Base-by-base conservation (phyloP, 2,888 invertebrate species). In the Folsomia manolachei region DNA sequence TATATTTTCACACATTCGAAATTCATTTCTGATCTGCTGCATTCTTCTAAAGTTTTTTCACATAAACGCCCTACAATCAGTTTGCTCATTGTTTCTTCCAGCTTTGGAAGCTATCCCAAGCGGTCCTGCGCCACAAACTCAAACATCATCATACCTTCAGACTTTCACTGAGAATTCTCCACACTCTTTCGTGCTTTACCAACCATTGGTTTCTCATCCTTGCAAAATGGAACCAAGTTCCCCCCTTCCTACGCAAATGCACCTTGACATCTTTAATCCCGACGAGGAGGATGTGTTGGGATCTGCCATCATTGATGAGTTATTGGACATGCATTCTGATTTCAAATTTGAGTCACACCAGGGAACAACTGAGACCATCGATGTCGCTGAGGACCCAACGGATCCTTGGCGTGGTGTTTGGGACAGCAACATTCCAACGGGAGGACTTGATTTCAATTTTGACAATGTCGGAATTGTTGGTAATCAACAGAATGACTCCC, bases 401-500 rank as follows among this genome's bases (percentile, higher is more conserved):
- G 80, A 80, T 69, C 75, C 76, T 2, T 80, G 79, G 79, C 73
- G 68, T 27, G 78, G 75, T 51, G 79, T 79, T 53, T 78, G 76
- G 76, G 78, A 79, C 51, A 75, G 77, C 25, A 75, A 79, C 11
- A 76, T 79, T 62, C 61, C 75, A 14, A 71, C 74, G 11, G 78
- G 76, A 39, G 76, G 71, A 64, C 71, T 80, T 76, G 80, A 80
- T 63, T 79, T 80, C 71, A 78, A 78, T 62, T 80, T 80, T 61
- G 75, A 77, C 26, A 23, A 19, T 66, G 39, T 39, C 14, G 64
- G 64, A 27, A 51, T 63, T 9, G 62, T 63, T 56, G 71, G 71
- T 71, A 39, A 39, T 39, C 39, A n/a, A n/a, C n/a, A 39, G 39
- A 39, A 14, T 39, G 39, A 39, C 39, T 39, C 39, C 4, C 39